A percentile compares a stretch with the other conserved stretches of the same genome.
phyloP scores from a whole-genome alignment of 2,888 invertebrate species.

The Heteromyza rotundicornis region DNA sequence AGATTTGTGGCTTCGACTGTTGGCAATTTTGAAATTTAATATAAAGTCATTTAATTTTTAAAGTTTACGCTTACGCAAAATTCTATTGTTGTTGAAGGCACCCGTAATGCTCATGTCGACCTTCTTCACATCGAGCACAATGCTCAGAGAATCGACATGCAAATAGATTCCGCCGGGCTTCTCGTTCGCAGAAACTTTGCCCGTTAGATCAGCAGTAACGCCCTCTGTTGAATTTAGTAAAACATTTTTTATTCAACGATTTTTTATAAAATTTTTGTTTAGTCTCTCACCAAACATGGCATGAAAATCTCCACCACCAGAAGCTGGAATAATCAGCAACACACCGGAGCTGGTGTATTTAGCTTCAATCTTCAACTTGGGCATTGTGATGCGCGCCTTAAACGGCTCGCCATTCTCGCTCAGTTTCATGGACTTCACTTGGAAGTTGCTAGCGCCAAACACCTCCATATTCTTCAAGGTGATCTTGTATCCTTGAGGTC shows the following conservation, averaged over 20 bases:
- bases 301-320: conserved; percentile 74
- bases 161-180: conserved; percentile 65
- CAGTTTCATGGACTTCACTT: conserved; percentile 66
- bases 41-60: too few relatives aligned
- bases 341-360: conserved; percentile 74
- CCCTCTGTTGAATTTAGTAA: conserved; percentile 63
- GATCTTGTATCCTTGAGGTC: conserved; percentile 68
- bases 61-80: conserved; percentile 69
- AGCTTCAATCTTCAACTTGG: conserved; percentile 70
- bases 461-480: conserved; percentile 68
- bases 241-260: too few relatives aligned
- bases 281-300: conserved; percentile 66
- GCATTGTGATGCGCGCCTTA: conserved; percentile 70
- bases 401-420: conserved; percentile 70
- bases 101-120: conserved; percentile 71
- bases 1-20: conserved; percentile 75
- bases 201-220: conserved; percentile 67
- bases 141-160: conserved; percentile 69
- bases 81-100: conserved; percentile 73
- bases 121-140: conserved; percentile 69
- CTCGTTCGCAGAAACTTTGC: conserved; percentile 65
- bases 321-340: conserved; percentile 73
- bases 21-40: neutral
- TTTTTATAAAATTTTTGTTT: neutral
- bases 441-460: conserved; percentile 70